Evolutionary conservation across 2,888 invertebrate species (phyloP).

Genomic region (Ophonus ardosiacus): DNA sequence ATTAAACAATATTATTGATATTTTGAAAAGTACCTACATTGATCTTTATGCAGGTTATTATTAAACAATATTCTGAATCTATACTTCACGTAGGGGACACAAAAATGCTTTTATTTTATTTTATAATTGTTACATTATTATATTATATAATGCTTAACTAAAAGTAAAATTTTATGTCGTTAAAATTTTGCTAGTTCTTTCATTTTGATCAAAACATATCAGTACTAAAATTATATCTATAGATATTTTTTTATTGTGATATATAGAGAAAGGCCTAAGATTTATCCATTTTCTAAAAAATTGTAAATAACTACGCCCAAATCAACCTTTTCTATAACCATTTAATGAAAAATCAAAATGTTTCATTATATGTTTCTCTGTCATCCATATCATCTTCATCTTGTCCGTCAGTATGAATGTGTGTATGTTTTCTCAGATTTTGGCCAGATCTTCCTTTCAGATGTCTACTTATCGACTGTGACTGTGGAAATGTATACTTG

Average conservation of each 20-base stretch:
- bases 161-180: too few relatives aligned
- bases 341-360: slow-evolving; percentile 15
- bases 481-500: slow-evolving; percentile 10
- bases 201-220: not conserved
- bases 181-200: not conserved
- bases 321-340: slow-evolving; percentile 12
- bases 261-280: slow-evolving; percentile 18
- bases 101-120: too few relatives aligned
- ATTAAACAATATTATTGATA: too few relatives aligned
- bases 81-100: too few relatives aligned
- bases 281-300: slow-evolving; percentile 43
- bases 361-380: slow-evolving; percentile 11
- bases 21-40: too few relatives aligned
- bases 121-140: too few relatives aligned
- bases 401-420: not conserved
- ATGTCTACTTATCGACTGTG: slow-evolving; percentile 54
- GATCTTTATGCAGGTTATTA: too few relatives aligned
- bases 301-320: slow-evolving; percentile 27
- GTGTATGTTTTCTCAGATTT: slow-evolving; percentile 3
- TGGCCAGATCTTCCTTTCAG: slow-evolving; percentile 44
- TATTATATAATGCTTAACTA: too few relatives aligned
- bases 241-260: slow-evolving; percentile 30
- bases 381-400: slow-evolving; percentile 4
- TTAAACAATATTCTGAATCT: too few relatives aligned
- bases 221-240: slow-evolving; percentile 9